Percentiles rank a stretch among this genome's conserved stretches.
phyloP scores from a whole-genome alignment of 2,113 vertebrate genomes.

The Psilopsiagon aymara region DNA sequence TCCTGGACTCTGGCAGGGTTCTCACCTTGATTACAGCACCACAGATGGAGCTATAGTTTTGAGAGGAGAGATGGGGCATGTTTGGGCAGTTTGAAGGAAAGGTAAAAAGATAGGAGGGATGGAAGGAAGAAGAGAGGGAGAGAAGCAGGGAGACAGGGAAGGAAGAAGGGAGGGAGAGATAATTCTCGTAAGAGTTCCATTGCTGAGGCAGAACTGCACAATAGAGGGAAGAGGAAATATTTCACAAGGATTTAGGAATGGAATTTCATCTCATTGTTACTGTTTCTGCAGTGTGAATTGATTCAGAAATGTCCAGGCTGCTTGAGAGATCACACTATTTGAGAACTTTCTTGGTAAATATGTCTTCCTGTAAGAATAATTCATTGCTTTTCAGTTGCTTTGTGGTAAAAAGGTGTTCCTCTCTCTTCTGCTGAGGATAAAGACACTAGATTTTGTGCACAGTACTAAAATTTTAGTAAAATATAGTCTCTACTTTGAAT shows the following conservation, averaged over 20 bases:
- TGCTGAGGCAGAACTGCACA: neutral
- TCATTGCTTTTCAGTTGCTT: neutral
- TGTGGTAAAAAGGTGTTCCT: neutral
- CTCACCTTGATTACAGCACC: neutral
- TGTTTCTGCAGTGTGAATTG: neutral
- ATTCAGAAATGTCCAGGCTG: neutral
- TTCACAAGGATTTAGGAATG: neutral
- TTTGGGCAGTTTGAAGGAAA: neutral
- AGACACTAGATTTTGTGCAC: neutral
- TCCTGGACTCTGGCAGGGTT: neutral
- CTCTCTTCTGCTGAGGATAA: neutral
- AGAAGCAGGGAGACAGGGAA: neutral
- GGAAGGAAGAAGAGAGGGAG: fast-evolving
- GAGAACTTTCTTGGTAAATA: neutral
- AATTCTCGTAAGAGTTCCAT: neutral
- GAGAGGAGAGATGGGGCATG: neutral
- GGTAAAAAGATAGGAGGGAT: too few species aligned
- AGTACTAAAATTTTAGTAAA: neutral
- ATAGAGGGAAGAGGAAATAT: neutral
- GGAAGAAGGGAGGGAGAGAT: neutral
- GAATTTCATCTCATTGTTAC: neutral
- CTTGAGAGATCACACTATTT: neutral
- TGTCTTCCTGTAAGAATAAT: neutral
- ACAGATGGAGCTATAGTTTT: neutral
- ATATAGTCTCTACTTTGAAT: neutral